Evolutionary conservation across 2,888 invertebrate species (phyloP).

Genomic region (Mycalesis mineus): DNA sequence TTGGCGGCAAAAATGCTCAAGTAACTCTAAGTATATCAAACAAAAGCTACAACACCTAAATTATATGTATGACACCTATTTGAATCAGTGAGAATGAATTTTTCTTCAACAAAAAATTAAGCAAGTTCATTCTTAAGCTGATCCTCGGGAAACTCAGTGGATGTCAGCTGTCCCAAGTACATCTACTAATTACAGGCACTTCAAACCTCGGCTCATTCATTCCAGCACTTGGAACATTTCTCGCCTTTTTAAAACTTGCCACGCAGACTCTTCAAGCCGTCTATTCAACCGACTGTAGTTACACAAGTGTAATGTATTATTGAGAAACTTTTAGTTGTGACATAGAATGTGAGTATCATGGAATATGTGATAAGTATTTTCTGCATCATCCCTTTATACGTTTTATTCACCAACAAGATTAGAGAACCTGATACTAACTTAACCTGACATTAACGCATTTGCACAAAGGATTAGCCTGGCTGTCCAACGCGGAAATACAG

Average conservation of each 20-base stretch:
- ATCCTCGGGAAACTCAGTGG: not conserved
- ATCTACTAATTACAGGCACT: slow-evolving; percentile 1
- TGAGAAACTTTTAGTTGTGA: not conserved
- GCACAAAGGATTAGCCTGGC: no score
- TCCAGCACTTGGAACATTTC: not conserved
- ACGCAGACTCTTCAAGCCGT: not conserved
- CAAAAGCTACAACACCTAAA: not conserved
- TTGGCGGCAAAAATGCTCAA: no score
- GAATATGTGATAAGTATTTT: no score
- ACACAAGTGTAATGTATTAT: not conserved
- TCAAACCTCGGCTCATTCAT: not conserved
- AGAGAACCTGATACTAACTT: no score
- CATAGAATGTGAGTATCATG: no score
- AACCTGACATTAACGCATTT: no score
- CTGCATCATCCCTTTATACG: no score
- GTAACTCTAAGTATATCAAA: no score
- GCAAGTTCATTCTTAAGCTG: not conserved
- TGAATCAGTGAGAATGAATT: not conserved
- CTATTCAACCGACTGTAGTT: not conserved
- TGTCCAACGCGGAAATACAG: no score
- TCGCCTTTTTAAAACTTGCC: not conserved
- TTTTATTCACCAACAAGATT: no score
- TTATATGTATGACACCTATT: no score
- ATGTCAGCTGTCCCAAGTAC: slow-evolving; percentile 1
- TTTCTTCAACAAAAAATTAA: not conserved